Conservation (phyloP, 2,888 invertebrate species). For the Ectropis crepuscularia region DNA sequence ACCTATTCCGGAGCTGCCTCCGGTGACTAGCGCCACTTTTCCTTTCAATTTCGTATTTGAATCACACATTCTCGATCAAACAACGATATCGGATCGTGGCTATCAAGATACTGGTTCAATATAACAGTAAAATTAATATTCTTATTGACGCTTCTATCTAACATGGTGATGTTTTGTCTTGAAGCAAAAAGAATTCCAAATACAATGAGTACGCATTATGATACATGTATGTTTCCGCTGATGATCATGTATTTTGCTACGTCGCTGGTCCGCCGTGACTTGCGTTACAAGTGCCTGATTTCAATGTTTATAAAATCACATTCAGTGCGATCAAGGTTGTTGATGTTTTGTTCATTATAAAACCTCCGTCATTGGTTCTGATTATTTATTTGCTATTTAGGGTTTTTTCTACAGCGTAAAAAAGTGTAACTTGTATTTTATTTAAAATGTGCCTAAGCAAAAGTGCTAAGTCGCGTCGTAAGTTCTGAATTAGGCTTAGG, state of each 20-base stretch:
- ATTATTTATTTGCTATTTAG: background rate
- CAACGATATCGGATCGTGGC: constrained; percentile 18
- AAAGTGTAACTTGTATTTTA: too few species aligned
- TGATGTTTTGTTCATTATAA: background rate
- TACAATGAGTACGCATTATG: constrained; percentile 2
- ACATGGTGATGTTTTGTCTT: constrained; percentile 44
- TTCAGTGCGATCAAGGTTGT: background rate
- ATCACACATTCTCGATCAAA: constrained; percentile 52
- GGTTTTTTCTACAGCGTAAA: too few species aligned
- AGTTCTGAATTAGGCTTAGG: too few species aligned
- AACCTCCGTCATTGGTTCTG: background rate
- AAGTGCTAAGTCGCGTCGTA: too few species aligned
- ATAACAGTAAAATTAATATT: constrained; percentile 43
- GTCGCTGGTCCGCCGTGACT: constrained; percentile 14
- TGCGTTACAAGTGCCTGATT: constrained; percentile 21
- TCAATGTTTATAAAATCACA: constrained; percentile 6
- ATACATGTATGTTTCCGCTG: constrained; percentile 21
- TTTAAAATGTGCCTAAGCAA: too few species aligned
- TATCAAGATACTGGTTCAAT: constrained; percentile 32
- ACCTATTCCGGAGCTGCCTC: constrained; percentile 74
- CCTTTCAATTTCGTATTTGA: constrained; percentile 60
- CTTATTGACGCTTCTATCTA: constrained; percentile 19
- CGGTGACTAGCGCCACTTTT: constrained; percentile 72
- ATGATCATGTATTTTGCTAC: background rate
- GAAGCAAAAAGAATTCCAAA: constrained; percentile 45